phyloP scores from a whole-genome alignment of 2,113 vertebrate genomes.

The Solea solea region DNA sequence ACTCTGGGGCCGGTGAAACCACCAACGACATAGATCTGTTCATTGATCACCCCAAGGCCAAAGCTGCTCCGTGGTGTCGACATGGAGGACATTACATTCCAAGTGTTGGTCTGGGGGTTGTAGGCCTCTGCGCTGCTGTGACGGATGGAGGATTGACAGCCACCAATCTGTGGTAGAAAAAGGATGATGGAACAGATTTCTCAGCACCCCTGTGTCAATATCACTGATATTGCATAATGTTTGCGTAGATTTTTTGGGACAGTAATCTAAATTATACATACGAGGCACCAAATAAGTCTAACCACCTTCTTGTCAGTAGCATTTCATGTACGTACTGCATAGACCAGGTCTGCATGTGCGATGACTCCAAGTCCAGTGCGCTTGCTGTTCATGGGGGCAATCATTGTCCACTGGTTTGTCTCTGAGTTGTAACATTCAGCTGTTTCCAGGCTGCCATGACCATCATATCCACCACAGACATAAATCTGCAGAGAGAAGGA shows the following conservation, averaged over 20 bases:
- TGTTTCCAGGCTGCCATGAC: not conserved
- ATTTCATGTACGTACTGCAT: conserved; percentile 52
- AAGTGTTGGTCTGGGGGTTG: conserved; percentile 77
- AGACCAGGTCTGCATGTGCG: conserved; percentile 31
- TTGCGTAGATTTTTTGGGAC: too few relatives aligned
- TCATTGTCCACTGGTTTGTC: conserved; percentile 61
- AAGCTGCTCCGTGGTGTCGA: conserved; percentile 85
- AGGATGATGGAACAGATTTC: not conserved
- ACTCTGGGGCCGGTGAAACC: conserved; percentile 61
- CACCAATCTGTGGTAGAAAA: conserved; percentile 86
- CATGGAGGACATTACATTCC: conserved; percentile 85
- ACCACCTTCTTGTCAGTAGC: not conserved
- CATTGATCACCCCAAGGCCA: conserved; percentile 84
- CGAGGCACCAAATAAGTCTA: too few relatives aligned
- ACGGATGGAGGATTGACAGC: conserved; percentile 82
- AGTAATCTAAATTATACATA: too few relatives aligned
- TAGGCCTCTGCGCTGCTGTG: conserved; percentile 65
- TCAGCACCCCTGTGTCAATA: too few relatives aligned
- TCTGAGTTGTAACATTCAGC: conserved; percentile 52
- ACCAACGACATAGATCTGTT: conserved; percentile 59
- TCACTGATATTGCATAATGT: too few relatives aligned
- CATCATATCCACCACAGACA: not conserved
- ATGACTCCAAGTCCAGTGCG: conserved; percentile 44
- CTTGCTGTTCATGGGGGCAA: conserved; percentile 21
- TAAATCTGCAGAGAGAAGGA: not conserved